These are phyloP conservation scores for Mohoua ochrocephala DNA, from an alignment of 2,113 vertebrate genomes.

Conservation along the genomic window DNA sequence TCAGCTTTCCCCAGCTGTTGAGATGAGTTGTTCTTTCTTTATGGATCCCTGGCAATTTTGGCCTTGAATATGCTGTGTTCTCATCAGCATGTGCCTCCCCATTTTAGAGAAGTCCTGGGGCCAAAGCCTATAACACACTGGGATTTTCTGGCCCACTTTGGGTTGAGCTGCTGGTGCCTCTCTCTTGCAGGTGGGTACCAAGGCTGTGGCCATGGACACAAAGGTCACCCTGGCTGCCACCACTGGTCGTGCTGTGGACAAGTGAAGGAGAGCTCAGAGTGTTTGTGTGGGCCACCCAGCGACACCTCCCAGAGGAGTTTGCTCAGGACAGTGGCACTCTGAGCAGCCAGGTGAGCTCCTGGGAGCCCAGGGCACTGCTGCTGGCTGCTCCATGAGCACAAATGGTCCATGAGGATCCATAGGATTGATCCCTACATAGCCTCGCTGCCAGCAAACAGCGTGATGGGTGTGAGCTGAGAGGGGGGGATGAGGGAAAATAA, in stretches of 20 bases:
- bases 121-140: not conserved
- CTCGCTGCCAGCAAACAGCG: fast-evolving
- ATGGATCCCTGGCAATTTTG: not conserved
- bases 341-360: constrained; percentile 38
- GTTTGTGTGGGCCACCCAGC: not conserved
- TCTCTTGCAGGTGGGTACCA: constrained; percentile 85
- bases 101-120: not conserved
- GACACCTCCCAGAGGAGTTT: constrained; percentile 60
- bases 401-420: not conserved
- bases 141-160: not conserved
- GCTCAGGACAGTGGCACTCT: constrained; percentile 84
- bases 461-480: not conserved
- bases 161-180: not conserved
- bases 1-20: not conserved
- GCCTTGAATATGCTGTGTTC: not conserved
- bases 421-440: fast-evolving
- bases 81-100: not conserved
- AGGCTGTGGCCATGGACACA: constrained; percentile 91
- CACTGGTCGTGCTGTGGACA: constrained; percentile 95
- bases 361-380: not conserved
- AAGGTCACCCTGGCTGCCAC: constrained; percentile 85
- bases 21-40: not conserved
- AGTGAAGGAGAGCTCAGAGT: constrained; percentile 79
- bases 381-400: not conserved
- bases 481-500: not conserved